These are phyloP conservation scores for Strongylocentrotus purpuratus DNA, from an alignment of 35 echinoderm and acorn worm species.

Conservation along the genomic window DNA sequence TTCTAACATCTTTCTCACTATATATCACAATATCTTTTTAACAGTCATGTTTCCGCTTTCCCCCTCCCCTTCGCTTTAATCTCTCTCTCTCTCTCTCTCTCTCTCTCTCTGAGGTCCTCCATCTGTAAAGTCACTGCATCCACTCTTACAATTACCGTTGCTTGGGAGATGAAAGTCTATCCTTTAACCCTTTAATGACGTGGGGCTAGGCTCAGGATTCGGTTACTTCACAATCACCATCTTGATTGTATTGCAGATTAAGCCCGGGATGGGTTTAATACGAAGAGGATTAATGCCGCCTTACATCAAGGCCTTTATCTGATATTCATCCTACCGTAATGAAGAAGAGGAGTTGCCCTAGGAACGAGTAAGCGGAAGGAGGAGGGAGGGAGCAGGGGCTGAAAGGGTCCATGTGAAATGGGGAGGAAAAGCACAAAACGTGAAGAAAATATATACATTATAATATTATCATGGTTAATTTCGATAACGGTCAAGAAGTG, in stretches of 20 bases:
- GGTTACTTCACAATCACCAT: conserved; percentile 9
- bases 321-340: not conserved
- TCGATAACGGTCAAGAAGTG: not conserved
- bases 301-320: conserved; percentile 2
- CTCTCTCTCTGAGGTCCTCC: not conserved
- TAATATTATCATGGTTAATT: not conserved
- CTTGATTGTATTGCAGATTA: conserved; percentile 12
- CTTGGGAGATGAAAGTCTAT: conserved; percentile 3
- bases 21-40: not conserved
- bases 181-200: conserved; percentile 11
- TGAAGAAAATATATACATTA: too few relatives aligned
- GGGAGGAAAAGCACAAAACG: too few relatives aligned
- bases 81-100: not conserved
- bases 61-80: too few relatives aligned
- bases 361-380: not conserved
- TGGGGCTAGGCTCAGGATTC: not conserved
- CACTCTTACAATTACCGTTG: not conserved
- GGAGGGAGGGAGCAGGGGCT: not conserved
- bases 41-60: not conserved
- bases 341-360: not conserved
- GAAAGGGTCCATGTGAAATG: not conserved
- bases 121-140: not conserved
- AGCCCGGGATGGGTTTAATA: not conserved
- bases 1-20: not conserved
- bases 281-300: not conserved